phyloP scores from a whole-genome alignment of 2,888 invertebrate genomes.

The Drosophila colorata region DNA sequence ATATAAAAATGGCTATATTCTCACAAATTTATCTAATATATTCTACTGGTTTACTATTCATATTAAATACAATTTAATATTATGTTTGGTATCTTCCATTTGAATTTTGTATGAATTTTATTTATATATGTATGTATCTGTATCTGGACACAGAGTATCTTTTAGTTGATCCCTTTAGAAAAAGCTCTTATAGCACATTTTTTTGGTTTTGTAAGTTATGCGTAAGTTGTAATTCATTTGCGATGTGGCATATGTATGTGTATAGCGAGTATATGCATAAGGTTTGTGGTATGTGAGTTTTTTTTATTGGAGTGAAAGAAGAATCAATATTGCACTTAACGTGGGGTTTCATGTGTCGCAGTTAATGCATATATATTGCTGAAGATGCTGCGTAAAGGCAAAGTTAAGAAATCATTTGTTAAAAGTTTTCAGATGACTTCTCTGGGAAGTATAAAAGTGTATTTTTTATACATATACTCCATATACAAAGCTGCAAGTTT shows the following conservation, averaged over 20 bases:
- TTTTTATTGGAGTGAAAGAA: neutral
- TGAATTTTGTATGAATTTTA: too few relatives aligned
- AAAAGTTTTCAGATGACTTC: neutral
- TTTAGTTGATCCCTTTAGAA: neutral
- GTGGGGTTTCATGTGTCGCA: neutral
- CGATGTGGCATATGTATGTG: neutral
- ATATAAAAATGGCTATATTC: too few relatives aligned
- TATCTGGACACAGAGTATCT: neutral
- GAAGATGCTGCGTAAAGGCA: too few relatives aligned
- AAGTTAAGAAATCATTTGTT: neutral
- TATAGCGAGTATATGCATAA: neutral
- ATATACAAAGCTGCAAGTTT: neutral
- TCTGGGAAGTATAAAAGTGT: neutral
- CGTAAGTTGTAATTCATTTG: constrained; percentile 49
- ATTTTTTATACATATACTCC: neutral
- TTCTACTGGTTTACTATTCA: too few relatives aligned
- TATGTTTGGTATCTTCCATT: too few relatives aligned
- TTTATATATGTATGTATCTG: too few relatives aligned
- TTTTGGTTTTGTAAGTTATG: constrained; percentile 21
- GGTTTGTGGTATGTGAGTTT: neutral
- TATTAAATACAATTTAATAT: too few relatives aligned
- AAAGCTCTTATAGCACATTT: neutral
- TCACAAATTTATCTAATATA: too few relatives aligned
- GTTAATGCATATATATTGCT: neutral
- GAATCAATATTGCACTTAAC: neutral